These are phyloP conservation scores for Enoplosus armatus DNA, from an alignment of 2,797 vertebrate species.

Conservation along the genomic window DNA sequence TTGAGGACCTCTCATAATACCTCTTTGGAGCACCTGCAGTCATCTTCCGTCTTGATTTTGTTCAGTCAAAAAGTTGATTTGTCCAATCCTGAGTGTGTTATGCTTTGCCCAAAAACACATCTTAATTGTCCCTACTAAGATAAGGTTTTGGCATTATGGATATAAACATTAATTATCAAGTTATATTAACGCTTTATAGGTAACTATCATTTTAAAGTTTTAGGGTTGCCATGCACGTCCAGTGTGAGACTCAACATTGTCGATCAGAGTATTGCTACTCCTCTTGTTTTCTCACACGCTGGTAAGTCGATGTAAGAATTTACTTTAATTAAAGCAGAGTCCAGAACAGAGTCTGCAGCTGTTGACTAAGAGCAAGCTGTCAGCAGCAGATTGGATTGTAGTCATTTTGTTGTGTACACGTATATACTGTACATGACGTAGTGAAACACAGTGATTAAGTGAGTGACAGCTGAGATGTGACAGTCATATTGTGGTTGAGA, in stretches of 20 bases:
- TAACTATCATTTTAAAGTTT: not conserved
- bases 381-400: conserved; percentile 5
- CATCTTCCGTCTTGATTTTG: conserved; percentile 13
- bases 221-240: not conserved
- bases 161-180: not conserved
- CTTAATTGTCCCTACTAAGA: conserved; percentile 4
- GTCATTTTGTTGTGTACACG: not conserved
- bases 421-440: not conserved
- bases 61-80: conserved; percentile 37
- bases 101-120: not conserved
- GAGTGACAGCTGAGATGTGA: conserved; percentile 17
- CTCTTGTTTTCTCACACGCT: conserved; percentile 2
- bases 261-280: not conserved
- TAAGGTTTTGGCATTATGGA: not conserved
- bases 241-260: not conserved
- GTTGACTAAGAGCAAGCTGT: conserved; percentile 20
- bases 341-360: conserved; percentile 9
- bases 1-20: conserved; percentile 29
- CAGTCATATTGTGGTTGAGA: not conserved
- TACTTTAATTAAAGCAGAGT: conserved; percentile 15
- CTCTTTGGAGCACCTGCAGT: conserved; percentile 27
- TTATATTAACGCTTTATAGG: not conserved
- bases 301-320: conserved; percentile 4
- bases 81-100: conserved; percentile 7
- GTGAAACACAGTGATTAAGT: conserved; percentile 3